Base-by-base conservation (phyloP, 2,888 invertebrate genomes). In the Xanthorhoe spadicearia region DNA sequence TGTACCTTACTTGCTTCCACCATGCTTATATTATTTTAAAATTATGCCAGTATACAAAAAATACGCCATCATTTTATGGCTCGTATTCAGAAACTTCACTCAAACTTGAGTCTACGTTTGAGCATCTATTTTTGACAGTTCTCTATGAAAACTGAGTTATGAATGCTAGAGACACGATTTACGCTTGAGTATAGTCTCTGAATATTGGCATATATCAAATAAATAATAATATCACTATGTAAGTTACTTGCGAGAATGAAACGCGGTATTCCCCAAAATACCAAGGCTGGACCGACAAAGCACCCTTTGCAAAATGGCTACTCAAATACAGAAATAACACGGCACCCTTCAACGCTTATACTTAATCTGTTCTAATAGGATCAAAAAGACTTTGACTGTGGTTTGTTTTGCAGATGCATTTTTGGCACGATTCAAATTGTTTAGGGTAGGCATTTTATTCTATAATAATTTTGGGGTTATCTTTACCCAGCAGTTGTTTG, bases 291-390 rank as follows among this genome's bases (percentile, higher is more conserved):
- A 54, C 57, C 38, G 23, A 66, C 55, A 59, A 60, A 59, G 51
- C 51, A 46, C 51, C 59, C 55, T 46, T 59, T 56, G 15, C 58
- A 62, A 62, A 66, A 66, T 66, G 57, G 56, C 57, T 66, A 58
- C 61, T 61, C 61, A 57, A 61, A 61, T 57, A 66, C 61, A 23
- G 57, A 43, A 66, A 58, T 62, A 66, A 59, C 61, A 49, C 50
- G 28, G 54, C 61, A 61, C 62, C 66, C 62, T 67, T 66, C 49
- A 46, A 55, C 66, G 48, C 66, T 19, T 53, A 54, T 50, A 59
- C 59, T 59, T 67, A 67, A 67, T 67, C 66, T 52, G 55, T 50
- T 59, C 32, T 63, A 67, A 67, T 60, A 67, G 66, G 66, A 67
- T 67, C 62, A 67, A 63, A 64, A 58, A 59, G 58, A 23, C 49